Conservation (phyloP, 30 jellyfish, hydroid and myxozoan genomes). For the Hydractinia echinata region DNA sequence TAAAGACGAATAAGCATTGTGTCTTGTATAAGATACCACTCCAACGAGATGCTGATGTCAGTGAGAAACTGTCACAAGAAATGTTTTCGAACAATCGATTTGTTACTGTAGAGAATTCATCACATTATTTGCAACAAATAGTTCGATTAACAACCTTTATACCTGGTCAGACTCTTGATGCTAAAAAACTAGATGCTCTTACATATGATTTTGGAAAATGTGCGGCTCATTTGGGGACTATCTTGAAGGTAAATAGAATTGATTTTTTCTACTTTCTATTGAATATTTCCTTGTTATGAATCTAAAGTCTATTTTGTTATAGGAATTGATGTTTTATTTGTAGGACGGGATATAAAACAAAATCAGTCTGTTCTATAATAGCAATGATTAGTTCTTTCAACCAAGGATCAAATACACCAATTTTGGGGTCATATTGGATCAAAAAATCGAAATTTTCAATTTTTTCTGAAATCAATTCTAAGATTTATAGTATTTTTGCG, state of each 20-base stretch:
- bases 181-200: constrained; percentile 3
- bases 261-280: too few relatives aligned
- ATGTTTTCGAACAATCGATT: not conserved
- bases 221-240: constrained; percentile 9
- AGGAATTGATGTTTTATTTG: too few relatives aligned
- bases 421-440: too few relatives aligned
- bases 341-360: too few relatives aligned
- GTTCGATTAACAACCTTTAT: constrained; percentile 12
- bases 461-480: too few relatives aligned
- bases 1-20: not conserved
- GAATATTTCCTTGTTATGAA: too few relatives aligned
- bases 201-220: not conserved
- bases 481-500: too few relatives aligned
- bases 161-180: constrained; percentile 8
- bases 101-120: not conserved
- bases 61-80: not conserved
- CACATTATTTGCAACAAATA: not conserved
- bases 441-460: too few relatives aligned
- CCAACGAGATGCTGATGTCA: not conserved
- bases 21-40: not conserved
- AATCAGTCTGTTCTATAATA: too few relatives aligned
- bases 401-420: too few relatives aligned
- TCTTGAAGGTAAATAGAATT: not conserved
- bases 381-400: too few relatives aligned
- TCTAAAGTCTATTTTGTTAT: too few relatives aligned